These are phyloP conservation scores for Drosophila peninsularis DNA, from an alignment of 2,888 invertebrate genomes.

Conservation along the genomic window DNA sequence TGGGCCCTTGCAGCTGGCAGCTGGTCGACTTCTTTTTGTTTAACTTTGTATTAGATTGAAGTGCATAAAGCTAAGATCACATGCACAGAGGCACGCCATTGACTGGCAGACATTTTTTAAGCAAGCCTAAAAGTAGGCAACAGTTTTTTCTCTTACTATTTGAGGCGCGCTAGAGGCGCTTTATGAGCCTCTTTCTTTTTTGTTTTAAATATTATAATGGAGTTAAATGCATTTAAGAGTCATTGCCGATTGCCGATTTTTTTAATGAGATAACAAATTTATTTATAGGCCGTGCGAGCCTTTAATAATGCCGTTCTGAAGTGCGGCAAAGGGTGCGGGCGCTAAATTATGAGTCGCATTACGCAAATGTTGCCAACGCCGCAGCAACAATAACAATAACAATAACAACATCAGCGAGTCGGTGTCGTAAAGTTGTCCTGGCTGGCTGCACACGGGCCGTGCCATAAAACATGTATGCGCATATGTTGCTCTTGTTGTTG, in stretches of 20 bases:
- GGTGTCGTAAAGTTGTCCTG: conserved; percentile 16
- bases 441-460: conserved; percentile 9
- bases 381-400: conserved; percentile 13
- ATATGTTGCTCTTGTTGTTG: conserved; percentile 4
- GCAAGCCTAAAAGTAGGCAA: conserved; percentile 15
- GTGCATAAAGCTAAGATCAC: not conserved
- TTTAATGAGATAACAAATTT: conserved; percentile 30
- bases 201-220: conserved; percentile 1
- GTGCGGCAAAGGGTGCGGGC: conserved; percentile 3
- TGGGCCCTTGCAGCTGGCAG: not conserved
- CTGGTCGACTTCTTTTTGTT: not conserved
- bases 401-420: conserved; percentile 14
- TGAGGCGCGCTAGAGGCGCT: not conserved
- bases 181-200: not conserved
- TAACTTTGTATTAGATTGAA: not conserved
- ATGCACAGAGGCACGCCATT: not conserved
- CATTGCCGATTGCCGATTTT: not conserved
- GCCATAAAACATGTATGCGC: conserved; percentile 15
- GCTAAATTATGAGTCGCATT: conserved; percentile 34
- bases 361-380: conserved; percentile 16
- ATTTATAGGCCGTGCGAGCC: conserved; percentile 29
- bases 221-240: conserved; percentile 1
- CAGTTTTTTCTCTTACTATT: not conserved
- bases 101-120: not conserved
- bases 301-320: conserved; percentile 32